Evolutionary conservation across 92 coral and sea anemone species (phyloP), one percentile per base, ranked within the genome.

Genomic region (Isaurus tuberculatus): DNA sequence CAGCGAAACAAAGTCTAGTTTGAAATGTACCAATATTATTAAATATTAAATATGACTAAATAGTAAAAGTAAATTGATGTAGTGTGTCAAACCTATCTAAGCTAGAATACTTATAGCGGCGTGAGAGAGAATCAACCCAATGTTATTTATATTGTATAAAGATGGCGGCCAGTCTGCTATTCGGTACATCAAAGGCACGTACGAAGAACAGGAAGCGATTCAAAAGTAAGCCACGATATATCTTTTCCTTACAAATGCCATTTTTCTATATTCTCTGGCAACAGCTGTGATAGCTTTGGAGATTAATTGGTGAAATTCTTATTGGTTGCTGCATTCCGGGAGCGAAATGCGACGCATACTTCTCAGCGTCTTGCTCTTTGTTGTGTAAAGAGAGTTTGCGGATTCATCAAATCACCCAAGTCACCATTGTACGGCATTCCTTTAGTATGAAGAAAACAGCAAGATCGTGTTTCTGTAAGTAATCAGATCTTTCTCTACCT

Each of bases 381-480:
- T 30, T 60, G 68, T 58, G 26, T 34, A 58, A 57, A n/a, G 25
- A 20, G 30, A 58, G 69, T 34, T 14, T 22, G 32, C 48, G 8
- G 81, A 31, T 34, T 34, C 82, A 20, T 40, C 82, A 77, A 57
- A 77, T 46, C 68, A 58, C 16, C 25, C 82, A 34, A 77, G 70
- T 58, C 4, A 58, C 14, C 11, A 16, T 17, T 17, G 0, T 44
- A 27, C 66, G 33, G 65, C 80, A 30, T 20, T 13, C 20, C 43
- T 14, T 58, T n/a, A 34, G 10, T 8, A 27, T 31, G 64, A 43
- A 77, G 53, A 77, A 44, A 77, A 48, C 69, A 77, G 53, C 69
- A 34, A 77, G 69, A 37, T 51, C 27, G 69, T 30, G 25, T 37
- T 33, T 34, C 70, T 77, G 82, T 77, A 77, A 77, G 82, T 77